These are phyloP conservation scores for Pterostichus madidus DNA, from an alignment of 2,888 invertebrate genomes.

Conservation along the genomic window DNA sequence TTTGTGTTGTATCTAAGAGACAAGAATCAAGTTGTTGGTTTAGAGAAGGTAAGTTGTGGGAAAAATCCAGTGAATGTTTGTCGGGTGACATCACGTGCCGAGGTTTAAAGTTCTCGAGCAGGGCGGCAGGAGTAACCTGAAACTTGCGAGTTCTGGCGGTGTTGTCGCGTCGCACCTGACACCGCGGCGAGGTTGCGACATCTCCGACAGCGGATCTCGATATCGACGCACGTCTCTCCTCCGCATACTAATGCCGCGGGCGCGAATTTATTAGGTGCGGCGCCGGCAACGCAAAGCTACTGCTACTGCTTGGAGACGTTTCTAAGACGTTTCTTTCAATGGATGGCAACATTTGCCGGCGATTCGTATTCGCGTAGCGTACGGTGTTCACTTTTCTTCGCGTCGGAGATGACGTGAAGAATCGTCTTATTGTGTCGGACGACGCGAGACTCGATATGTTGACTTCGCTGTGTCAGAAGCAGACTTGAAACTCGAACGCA, in stretches of 20 bases:
- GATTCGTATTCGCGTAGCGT: slow-evolving; percentile 80
- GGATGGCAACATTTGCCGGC: slow-evolving; percentile 78
- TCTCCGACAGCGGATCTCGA: slow-evolving; percentile 40
- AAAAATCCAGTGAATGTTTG: slow-evolving; percentile 22
- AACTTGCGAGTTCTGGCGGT: not conserved
- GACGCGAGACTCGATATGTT: slow-evolving; percentile 44
- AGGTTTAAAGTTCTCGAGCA: slow-evolving; percentile 28
- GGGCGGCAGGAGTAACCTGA: too few relatives aligned
- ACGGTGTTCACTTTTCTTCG: slow-evolving; percentile 71
- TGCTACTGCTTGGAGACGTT: slow-evolving; percentile 55
- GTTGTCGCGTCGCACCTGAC: slow-evolving; percentile 57
- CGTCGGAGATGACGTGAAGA: slow-evolving; percentile 76
- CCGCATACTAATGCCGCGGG: slow-evolving; percentile 63
- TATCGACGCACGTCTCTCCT: slow-evolving; percentile 55
- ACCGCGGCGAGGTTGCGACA: slow-evolving; percentile 46
- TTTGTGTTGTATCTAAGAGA: not conserved
- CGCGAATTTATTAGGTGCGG: slow-evolving; percentile 60
- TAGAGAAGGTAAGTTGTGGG: not conserved
- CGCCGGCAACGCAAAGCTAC: slow-evolving; percentile 1
- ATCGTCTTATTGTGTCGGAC: slow-evolving; percentile 68
- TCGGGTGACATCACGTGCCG: slow-evolving; percentile 13
- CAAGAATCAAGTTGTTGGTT: not conserved
- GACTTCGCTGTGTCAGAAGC: slow-evolving; percentile 29
- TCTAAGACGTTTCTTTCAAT: slow-evolving; percentile 69
- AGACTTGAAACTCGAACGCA: slow-evolving; percentile 14